Evolutionary conservation across 2,888 invertebrate genomes (phyloP), one percentile per base, ranked within the genome.

Genomic region (Hedya salicella): DNA sequence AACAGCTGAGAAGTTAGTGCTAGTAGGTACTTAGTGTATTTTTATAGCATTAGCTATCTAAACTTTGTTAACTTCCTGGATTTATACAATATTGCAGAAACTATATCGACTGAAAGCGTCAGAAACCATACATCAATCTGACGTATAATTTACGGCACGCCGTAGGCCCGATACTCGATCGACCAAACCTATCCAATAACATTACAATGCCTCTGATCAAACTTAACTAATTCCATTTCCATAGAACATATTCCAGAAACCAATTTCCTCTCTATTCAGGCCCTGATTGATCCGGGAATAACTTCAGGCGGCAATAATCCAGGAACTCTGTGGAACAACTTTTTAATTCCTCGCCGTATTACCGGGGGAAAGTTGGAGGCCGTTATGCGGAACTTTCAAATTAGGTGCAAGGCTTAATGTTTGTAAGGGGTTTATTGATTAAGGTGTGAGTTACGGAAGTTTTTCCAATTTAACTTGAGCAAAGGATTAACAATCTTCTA

Each of bases 211-310:
- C 36, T 32, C 50, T 39, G 25, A 9, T 21, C 14, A 36, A 53
- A 53, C 49, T 25, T 25, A 44, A 59, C 52, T 48, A 52, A 65
- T 65, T 36, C 59, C 25, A 52, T 52, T 32, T 11, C 59, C 59
- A 60, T 49, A 32, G 44, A 62, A 52, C 46, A 65, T 60, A 53
- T 65, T 46, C 46, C 44, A 30, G 64, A 40, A 65, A 60, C 65
- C 65, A 60, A 65, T 65, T 60, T 65, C 59, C 59, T 48, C 52
- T 46, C 48, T 59, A 59, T 65, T 65, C 46, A 48, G 14, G 30
- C 52, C 52, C 44, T 52, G 65, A 60, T 65, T 65, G 65, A 65
- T 65, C 65, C 59, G 52, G 44, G n/a, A 53, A 65, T 46, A 59
- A 53, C 53, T 46, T 39, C 39, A 53, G 39, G 25, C 59, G 21